These are phyloP conservation scores for Pollenia amentaria DNA, from an alignment of 2,888 invertebrate species.

Conservation along the genomic window DNA sequence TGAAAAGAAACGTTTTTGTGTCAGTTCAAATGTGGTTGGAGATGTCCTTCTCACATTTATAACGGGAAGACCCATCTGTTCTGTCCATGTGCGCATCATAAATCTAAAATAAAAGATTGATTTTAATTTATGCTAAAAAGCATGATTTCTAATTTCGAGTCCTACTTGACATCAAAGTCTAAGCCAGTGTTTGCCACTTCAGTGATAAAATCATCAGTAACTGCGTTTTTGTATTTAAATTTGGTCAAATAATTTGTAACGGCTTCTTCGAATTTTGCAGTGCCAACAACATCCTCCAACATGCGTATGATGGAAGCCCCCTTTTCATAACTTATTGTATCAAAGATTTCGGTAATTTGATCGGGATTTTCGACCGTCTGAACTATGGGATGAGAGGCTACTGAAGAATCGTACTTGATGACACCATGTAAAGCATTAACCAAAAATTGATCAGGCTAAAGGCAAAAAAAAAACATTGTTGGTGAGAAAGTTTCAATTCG, in stretches of 20 bases:
- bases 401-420: slow-evolving; percentile 90
- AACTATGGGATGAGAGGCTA: slow-evolving; percentile 95
- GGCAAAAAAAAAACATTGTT: not conserved
- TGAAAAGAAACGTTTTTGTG: slow-evolving; percentile 91
- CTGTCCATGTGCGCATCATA: slow-evolving; percentile 95
- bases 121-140: not conserved
- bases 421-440: slow-evolving; percentile 90
- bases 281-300: slow-evolving; percentile 91
- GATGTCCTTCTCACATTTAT: slow-evolving; percentile 86
- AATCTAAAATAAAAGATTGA: slow-evolving; percentile 81
- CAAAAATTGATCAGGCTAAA: slow-evolving; percentile 91
- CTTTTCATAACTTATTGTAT: slow-evolving; percentile 96
- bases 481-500: not conserved
- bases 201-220: slow-evolving; percentile 90
- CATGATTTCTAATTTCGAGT: not conserved
- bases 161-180: slow-evolving; percentile 85
- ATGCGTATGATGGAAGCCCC: slow-evolving; percentile 95
- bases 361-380: slow-evolving; percentile 93
- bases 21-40: slow-evolving; percentile 86
- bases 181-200: slow-evolving; percentile 86
- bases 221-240: slow-evolving; percentile 90
- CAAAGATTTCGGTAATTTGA: slow-evolving; percentile 96
- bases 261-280: slow-evolving; percentile 89
- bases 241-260: slow-evolving; percentile 91
- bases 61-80: slow-evolving; percentile 94